Evolutionary conservation across 1,140 invertebrate species (phyloP).

Genomic region (Bombus consobrinus): DNA sequence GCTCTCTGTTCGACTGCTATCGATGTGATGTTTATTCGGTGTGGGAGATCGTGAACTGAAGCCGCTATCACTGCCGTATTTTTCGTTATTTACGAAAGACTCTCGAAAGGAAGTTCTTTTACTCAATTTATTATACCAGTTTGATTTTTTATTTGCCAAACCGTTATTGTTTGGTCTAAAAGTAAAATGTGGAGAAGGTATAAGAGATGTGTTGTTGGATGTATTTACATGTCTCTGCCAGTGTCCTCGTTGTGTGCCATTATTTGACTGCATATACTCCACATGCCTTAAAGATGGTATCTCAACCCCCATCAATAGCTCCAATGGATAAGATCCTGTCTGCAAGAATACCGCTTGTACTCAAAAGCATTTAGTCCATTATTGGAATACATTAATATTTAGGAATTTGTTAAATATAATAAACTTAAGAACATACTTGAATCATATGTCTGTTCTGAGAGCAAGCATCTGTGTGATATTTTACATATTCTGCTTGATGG

Average conservation of each 20-base stretch:
- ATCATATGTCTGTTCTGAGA: conserved; percentile 71
- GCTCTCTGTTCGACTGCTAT: conserved; percentile 77
- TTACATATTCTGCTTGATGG: conserved; percentile 72
- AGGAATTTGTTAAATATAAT: not conserved
- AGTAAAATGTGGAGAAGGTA: conserved; percentile 68
- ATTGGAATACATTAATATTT: not conserved
- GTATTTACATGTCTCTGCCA: conserved; percentile 72
- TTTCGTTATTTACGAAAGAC: conserved; percentile 68
- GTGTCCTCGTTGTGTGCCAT: conserved; percentile 49
- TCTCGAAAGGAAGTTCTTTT: conserved; percentile 71
- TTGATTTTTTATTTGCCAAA: conserved; percentile 72
- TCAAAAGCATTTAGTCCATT: not conserved
- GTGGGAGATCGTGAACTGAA: conserved; percentile 79
- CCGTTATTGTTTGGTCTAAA: conserved; percentile 70
- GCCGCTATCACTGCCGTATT: conserved; percentile 77
- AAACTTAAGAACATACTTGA: conserved; percentile 70
- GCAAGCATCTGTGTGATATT: conserved; percentile 69
- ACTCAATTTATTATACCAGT: conserved; percentile 76
- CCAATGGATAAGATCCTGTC: conserved; percentile 74
- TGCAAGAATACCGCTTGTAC: conserved; percentile 63
- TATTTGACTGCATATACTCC: conserved; percentile 70
- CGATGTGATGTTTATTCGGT: conserved; percentile 75
- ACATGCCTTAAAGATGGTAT: conserved; percentile 69
- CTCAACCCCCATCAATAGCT: conserved; percentile 76
- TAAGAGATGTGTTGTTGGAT: conserved; percentile 59